Evolutionary conservation across 1,140 invertebrate species (phyloP), one percentile per base, ranked within the genome.

Genomic region (Microvelia longipes): DNA sequence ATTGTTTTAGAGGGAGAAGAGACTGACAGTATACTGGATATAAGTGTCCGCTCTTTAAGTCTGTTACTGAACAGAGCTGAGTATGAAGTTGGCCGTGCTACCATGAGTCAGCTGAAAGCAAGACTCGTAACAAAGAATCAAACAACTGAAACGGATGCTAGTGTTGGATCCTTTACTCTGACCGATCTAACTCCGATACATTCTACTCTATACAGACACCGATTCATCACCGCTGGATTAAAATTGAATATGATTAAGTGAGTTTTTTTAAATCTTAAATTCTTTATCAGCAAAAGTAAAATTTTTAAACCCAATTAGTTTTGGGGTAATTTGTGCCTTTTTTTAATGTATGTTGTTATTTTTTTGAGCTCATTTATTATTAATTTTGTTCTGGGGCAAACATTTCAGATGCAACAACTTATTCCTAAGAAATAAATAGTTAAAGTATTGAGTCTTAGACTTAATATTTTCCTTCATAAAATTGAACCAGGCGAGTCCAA

Each of bases 191-290:
- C 93, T 13, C 86, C 88, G 2, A 76, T 79, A 67, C 86, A 86
- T 74, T 90, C 91, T 1, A 77, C 81, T 69, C 81, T 90, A 65
- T 97, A 95, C 79, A 83, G 87, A 26, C 91, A 96, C 79, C 84
- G 90, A 71, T 94, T 97, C 78, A 79, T 92, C 2, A 92, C 93
- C 1, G 87, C 90, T 71, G 92, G 92, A 81, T 85, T 71, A 85
- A 93, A 77, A 91, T 91, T 19, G 78, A 96, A 15, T 87, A 90
- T 75, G 92, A 96, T 79, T 83, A 91, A 61, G 90, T 90, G 73
- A 81, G 71, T 72, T 71, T 24, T 19, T 30, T 50, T 25, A 29
- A 2, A 68, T 26, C 24, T 5, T 64, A 64, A 64, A 24, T 66
- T 24, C 29, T 13, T 69, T 19, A n/a, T 69, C 63, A 24, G 24